A percentile compares a stretch with the other conserved stretches of the same genome.
These are phyloP conservation scores for Druon quercuslanigerum DNA, from an alignment of 1,140 invertebrate species.

Conservation along the genomic window DNA sequence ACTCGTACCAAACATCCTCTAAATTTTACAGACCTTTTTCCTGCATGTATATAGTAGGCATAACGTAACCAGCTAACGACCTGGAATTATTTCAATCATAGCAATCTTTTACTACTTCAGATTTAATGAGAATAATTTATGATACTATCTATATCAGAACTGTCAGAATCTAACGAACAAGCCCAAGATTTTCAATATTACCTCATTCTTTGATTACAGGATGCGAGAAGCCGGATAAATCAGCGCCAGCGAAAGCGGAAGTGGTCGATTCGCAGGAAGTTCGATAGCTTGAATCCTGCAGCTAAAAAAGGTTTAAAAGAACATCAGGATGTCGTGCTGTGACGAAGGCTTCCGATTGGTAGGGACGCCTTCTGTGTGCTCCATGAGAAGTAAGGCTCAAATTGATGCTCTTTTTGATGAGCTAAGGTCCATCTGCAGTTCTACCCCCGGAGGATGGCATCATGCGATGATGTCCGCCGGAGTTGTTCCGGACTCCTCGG, in stretches of 20 bases:
- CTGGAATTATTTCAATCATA: no score
- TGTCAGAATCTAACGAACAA: neutral
- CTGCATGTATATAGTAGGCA: no score
- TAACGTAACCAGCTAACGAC: no score
- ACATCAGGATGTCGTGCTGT: slow-evolving; percentile 60
- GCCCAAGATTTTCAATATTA: neutral
- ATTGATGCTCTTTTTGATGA: slow-evolving; percentile 91
- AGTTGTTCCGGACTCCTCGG: slow-evolving; percentile 49
- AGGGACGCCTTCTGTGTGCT: slow-evolving; percentile 68
- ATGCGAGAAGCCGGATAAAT: slow-evolving; percentile 13
- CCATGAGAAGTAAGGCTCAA: slow-evolving; percentile 71
- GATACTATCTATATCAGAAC: no score
- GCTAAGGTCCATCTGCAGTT: slow-evolving; percentile 67
- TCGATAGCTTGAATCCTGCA: slow-evolving; percentile 15
- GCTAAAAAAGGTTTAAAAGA: slow-evolving; percentile 19
- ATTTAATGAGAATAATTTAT: no score
- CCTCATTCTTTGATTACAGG: neutral
- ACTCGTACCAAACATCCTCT: no score
- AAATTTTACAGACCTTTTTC: no score
- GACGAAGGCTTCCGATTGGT: slow-evolving; percentile 67
- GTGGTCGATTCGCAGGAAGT: slow-evolving; percentile 19
- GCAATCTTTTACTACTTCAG: no score
- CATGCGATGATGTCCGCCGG: slow-evolving; percentile 45
- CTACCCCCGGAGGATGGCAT: slow-evolving; percentile 62
- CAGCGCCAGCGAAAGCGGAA: neutral